Evolutionary conservation across 2,888 invertebrate genomes (phyloP), one percentile per base, ranked within the genome.

Genomic region (Autographa pulchrina): DNA sequence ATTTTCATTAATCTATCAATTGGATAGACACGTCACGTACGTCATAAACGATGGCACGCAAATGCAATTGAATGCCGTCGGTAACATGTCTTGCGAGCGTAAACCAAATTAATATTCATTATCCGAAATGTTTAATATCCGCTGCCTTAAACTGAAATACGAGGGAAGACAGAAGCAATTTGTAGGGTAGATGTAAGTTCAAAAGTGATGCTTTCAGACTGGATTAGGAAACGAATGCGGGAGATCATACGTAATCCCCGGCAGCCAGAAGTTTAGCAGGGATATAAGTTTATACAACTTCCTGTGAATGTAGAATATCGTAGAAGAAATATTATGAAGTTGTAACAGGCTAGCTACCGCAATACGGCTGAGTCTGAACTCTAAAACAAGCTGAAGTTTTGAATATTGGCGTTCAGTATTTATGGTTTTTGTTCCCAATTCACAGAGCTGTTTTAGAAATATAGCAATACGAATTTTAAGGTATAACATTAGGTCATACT

Each of bases 1-100:
- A 71, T 80, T 68, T 71, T 4, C 38, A 77, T 66, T 41, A 65
- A 72, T 65, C 43, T 71, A 61, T 62, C n/a, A 60, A 48, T 54
- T 52, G 63, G 60, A 54, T 65, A 54, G 58, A 58, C 61, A 48
- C n/a, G 48, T 31, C 52, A 62, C 56, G 38, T 67, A 16, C 62
- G 56, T 41, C 38, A 63, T 54, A 67, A 65, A 20, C 48, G 48
- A 48, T 48, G n/a, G 48, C n/a, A 48, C 48, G n/a, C 48, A n/a
- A 48, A 48, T n/a, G 48, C 48, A n/a, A 48, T 48, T 16, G 48
- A 48, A 48, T n/a, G 7, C 48, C n/a, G 7, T 4, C 48, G 5
- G 48, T 5, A 48, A 48, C 14, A 43, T 48, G 48, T n/a, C n/a
- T 48, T 8, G 16, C 8, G 48, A 48, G 48, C n/a, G n/a, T 48